Base-by-base conservation (phyloP, 2,888 invertebrate species). In the Coenonympha arcania region DNA sequence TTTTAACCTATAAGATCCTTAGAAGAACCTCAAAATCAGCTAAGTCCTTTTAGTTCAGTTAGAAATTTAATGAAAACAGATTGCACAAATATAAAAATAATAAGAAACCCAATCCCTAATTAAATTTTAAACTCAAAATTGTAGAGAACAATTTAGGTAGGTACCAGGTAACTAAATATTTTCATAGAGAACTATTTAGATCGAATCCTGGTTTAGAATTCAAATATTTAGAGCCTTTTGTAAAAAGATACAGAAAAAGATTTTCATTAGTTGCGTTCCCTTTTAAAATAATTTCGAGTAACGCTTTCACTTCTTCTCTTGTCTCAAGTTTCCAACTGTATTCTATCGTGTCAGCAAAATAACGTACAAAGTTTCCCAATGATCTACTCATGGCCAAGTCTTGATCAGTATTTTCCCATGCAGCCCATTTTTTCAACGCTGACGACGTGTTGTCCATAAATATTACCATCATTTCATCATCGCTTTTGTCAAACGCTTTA, bases 141-240 rank as follows among this genome's bases (percentile, higher is more conserved):
- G 13, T 13, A 6, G 13, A 30, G 6, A 30, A 13, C 13, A 4
- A 8, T 4, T n/a, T 34, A n/a, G n/a, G n/a, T n/a, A n/a, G n/a
- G 2, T 6, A 34, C 18, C 18, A 2, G 11, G 9, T 4, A 33
- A 34, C 3, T 9, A 18, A 4, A 34, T 13, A 13, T 6, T 15
- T 6, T 20, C 20, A 37, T 1, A 40, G 11, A 24, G 19, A 22
- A 15, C 39, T n/a, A 15, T 24, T 33, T 26, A 41, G 0, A 34
- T 33, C 42, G 13, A 4, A n/a, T 6, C 11, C 13, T 19, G 26
- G 20, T 4, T 31, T 47, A n/a, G 15, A 24, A 3, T 48, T 60
- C 1, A 65, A 61, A 55, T 65, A 68, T 18, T 39, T 50, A 0
- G 76, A 71, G 2, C 76, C 74, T 24, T 52, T 51, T 2, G 57